phyloP scores from a whole-genome alignment of 2,888 invertebrate genomes.

The Spisula solida region DNA sequence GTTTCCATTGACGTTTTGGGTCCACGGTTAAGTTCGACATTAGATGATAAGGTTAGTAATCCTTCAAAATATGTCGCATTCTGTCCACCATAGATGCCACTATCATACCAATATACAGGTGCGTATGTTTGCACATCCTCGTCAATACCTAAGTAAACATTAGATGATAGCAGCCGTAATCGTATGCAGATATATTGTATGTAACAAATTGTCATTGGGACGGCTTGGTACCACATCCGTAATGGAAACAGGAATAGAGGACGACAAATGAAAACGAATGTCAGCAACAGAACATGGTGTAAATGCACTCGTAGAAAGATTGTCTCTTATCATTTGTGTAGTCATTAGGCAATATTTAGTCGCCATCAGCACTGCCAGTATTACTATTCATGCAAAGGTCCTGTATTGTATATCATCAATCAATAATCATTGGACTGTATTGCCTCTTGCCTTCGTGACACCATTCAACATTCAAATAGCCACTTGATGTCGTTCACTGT shows the following conservation, averaged over 20 bases:
- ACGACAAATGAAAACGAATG: not conserved
- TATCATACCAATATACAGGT: not conserved
- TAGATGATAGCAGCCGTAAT: too few species aligned
- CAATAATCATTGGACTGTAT: too few species aligned
- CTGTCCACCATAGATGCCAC: not conserved
- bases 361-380: not conserved
- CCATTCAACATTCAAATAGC: too few species aligned
- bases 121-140: not conserved
- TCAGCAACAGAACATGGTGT: not conserved
- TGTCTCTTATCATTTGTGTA: not conserved
- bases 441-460: too few species aligned
- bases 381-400: not conserved
- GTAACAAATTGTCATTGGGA: not conserved
- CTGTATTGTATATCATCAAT: not conserved
- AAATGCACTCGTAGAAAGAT: not conserved
- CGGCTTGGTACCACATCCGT: not conserved
- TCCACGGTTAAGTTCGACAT: not conserved
- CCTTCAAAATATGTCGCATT: not conserved
- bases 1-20: too few species aligned
- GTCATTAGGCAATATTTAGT: not conserved
- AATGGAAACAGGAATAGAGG: not conserved
- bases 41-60: not conserved
- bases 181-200: not conserved
- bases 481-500: too few species aligned
- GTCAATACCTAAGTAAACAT: not conserved